A percentile compares a stretch with the other conserved stretches of the same genome.
These are phyloP conservation scores for Phaetusa simplex DNA, from an alignment of 2,113 vertebrate genomes.

Conservation along the genomic window DNA sequence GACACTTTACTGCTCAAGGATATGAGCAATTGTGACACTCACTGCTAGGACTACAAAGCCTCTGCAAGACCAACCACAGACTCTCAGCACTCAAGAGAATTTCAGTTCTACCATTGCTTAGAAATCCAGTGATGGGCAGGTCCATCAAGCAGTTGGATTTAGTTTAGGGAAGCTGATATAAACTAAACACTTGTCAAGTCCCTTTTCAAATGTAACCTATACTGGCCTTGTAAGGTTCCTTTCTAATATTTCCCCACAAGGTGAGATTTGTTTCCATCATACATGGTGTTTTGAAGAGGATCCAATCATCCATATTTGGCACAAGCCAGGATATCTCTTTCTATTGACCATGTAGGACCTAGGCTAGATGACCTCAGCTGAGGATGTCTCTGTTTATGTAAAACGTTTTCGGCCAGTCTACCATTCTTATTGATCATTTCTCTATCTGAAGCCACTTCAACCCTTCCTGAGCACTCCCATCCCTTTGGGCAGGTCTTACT, in stretches of 20 bases:
- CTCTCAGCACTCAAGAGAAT: neutral
- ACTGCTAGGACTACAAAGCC: neutral
- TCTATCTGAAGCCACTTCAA: neutral
- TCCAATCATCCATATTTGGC: neutral
- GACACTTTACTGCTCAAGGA: neutral
- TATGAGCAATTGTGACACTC: neutral
- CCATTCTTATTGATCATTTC: neutral
- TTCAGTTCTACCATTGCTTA: neutral
- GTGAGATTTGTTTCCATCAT: neutral
- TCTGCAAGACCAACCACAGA: neutral
- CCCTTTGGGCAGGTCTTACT: neutral
- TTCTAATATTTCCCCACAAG: neutral
- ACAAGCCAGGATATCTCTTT: neutral
- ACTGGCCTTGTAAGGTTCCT: neutral
- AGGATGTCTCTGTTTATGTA: neutral
- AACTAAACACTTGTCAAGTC: neutral
- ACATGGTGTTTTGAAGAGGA: neutral
- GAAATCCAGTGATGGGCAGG: neutral
- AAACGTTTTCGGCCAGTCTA: neutral
- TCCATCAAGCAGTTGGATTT: neutral
- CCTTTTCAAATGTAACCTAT: neutral
- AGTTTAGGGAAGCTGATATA: neutral
- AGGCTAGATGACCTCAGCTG: neutral
- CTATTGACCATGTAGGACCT: neutral
- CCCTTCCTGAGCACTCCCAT: neutral